Evolutionary conservation across 2,797 vertebrate genomes (phyloP).

Genomic region (Loris lydekkerianus): DNA sequence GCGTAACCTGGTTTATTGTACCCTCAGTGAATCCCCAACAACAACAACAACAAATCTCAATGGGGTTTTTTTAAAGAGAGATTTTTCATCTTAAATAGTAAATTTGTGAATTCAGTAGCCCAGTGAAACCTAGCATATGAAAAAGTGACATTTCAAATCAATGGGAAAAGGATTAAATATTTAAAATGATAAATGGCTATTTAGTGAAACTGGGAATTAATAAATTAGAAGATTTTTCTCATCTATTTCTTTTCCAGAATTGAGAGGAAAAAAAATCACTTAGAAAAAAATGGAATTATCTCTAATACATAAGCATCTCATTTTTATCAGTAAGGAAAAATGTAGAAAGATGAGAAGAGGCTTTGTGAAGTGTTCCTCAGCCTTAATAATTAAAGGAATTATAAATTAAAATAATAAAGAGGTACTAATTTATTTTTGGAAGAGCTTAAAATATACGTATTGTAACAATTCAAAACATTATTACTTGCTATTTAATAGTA

Average conservation of each 20-base stretch:
- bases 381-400: neutral
- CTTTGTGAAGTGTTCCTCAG: neutral
- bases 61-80: neutral
- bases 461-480: neutral
- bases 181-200: neutral
- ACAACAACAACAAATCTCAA: neutral
- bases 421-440: neutral
- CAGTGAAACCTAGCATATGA: neutral
- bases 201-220: neutral
- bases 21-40: no score
- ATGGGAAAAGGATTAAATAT: neutral
- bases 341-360: slow-evolving; percentile 7
- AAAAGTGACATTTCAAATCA: slow-evolving; percentile 28
- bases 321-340: slow-evolving; percentile 49
- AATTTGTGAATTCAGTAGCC: slow-evolving; percentile 15
- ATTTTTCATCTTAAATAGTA: slow-evolving; percentile 10
- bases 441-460: slow-evolving; percentile 20
- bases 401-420: slow-evolving; percentile 32
- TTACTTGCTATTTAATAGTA: neutral
- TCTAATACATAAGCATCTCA: neutral
- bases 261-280: neutral
- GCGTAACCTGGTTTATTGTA: no score
- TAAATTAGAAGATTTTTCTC: slow-evolving; percentile 4
- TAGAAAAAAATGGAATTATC: neutral
- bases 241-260: neutral